Evolutionary conservation across 2,113 vertebrate genomes (phyloP).

Genomic region (Ovis canadensis): DNA sequence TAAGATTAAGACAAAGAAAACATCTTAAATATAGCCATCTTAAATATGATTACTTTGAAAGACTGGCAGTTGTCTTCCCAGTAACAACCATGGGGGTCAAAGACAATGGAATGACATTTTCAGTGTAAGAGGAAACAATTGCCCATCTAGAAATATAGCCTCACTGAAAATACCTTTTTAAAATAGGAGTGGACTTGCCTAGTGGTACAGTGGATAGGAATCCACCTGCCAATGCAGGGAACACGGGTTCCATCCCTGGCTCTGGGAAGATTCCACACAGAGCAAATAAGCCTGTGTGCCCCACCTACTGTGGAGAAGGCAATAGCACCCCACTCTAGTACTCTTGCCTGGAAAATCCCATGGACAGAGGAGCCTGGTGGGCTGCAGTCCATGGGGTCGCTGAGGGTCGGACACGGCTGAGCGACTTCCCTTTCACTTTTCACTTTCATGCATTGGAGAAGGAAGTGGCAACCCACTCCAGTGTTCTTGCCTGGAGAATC

Average conservation of each 20-base stretch:
- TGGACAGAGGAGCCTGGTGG: too few relatives aligned
- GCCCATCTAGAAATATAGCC: not conserved
- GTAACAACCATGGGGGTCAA: not conserved
- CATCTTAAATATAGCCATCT: not conserved
- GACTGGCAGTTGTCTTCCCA: not conserved
- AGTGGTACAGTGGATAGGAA: not conserved
- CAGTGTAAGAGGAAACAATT: not conserved
- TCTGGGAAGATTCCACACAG: not conserved
- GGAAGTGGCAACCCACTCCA: too few relatives aligned
- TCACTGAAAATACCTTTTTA: not conserved
- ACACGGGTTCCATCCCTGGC: not conserved
- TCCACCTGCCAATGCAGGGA: not conserved
- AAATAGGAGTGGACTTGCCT: not conserved
- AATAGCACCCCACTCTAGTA: too few relatives aligned
- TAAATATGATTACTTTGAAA: not conserved
- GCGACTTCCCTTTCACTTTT: too few relatives aligned
- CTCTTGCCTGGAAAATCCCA: too few relatives aligned
- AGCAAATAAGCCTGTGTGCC: not conserved
- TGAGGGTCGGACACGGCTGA: too few relatives aligned
- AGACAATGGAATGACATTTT: not conserved
- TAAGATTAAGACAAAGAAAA: not conserved
- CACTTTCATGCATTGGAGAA: too few relatives aligned
- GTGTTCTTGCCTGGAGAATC: too few relatives aligned
- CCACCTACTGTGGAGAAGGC: not conserved
- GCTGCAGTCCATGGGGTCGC: too few relatives aligned